Conservation (phyloP, 2,797 vertebrate species). For the Myotis myotis region DNA sequence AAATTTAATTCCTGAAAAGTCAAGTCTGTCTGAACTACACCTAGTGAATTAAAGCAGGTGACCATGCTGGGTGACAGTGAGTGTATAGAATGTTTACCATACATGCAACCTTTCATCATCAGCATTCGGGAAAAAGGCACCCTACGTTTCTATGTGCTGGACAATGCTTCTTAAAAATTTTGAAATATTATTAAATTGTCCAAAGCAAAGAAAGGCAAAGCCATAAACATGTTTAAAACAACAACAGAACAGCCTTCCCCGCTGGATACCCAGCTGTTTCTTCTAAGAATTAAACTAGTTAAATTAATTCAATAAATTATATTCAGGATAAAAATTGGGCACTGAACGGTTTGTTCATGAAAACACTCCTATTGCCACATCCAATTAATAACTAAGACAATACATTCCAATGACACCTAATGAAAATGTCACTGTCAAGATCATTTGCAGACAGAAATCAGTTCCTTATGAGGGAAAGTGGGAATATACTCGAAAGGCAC, state of each 20-base stretch:
- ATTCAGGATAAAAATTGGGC: background rate
- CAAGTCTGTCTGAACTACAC: conserved; percentile 41
- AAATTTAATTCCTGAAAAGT: conserved; percentile 37
- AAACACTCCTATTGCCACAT: background rate
- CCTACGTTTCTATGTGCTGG: background rate
- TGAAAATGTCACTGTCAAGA: background rate
- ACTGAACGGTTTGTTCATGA: background rate
- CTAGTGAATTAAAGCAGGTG: background rate
- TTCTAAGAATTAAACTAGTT: conserved; percentile 23
- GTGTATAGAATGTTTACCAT: background rate
- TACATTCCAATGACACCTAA: background rate
- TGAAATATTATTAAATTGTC: background rate
- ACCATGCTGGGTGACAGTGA: background rate
- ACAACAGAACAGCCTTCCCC: background rate
- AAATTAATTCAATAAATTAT: conserved; percentile 10
- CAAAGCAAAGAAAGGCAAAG: background rate
- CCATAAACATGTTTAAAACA: background rate
- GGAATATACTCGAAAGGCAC: background rate
- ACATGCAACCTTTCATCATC: background rate
- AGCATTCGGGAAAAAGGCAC: background rate
- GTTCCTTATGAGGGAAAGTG: background rate
- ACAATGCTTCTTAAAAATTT: background rate
- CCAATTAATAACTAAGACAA: conserved; percentile 2
- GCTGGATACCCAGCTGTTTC: background rate
- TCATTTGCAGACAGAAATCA: background rate